These are phyloP conservation scores for Chaetodon trifascialis DNA, from an alignment of 2,113 vertebrate genomes.

Conservation along the genomic window DNA sequence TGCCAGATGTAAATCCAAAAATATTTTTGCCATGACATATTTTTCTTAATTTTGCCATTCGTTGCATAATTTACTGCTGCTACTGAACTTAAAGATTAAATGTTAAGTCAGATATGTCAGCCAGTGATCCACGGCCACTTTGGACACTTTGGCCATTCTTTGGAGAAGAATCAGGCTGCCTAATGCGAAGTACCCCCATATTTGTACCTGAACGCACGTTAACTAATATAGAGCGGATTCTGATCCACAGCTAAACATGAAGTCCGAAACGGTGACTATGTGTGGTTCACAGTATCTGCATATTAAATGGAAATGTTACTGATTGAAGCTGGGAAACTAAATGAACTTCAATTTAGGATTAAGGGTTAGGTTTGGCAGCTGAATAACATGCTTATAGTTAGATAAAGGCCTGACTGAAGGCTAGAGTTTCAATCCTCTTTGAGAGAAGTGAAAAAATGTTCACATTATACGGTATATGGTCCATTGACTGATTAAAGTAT, in stretches of 20 bases:
- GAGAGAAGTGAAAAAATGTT: not conserved
- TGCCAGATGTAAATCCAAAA: constrained; percentile 37
- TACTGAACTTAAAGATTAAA: not conserved
- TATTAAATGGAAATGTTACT: not conserved
- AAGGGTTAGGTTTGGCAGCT: not conserved
- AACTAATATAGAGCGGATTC: not conserved
- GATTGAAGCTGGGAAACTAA: not conserved
- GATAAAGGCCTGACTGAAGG: not conserved
- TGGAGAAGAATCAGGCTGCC: not conserved
- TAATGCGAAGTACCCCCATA: not conserved
- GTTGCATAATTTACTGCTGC: constrained; percentile 33
- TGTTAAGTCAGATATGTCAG: not conserved
- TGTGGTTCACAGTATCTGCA: not conserved
- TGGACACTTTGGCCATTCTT: too few relatives aligned
- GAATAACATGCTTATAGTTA: not conserved
- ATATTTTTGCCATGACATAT: constrained; percentile 38
- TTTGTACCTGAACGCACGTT: not conserved
- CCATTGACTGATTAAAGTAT: not conserved
- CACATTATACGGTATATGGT: not conserved
- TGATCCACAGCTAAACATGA: not conserved
- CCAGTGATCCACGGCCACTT: not conserved
- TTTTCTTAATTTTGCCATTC: not conserved
- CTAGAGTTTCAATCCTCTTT: not conserved
- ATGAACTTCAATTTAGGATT: not conserved
- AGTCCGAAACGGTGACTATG: not conserved